Conservation (phyloP, 2,113 vertebrate genomes). For the Lophotis ruficrista region DNA sequence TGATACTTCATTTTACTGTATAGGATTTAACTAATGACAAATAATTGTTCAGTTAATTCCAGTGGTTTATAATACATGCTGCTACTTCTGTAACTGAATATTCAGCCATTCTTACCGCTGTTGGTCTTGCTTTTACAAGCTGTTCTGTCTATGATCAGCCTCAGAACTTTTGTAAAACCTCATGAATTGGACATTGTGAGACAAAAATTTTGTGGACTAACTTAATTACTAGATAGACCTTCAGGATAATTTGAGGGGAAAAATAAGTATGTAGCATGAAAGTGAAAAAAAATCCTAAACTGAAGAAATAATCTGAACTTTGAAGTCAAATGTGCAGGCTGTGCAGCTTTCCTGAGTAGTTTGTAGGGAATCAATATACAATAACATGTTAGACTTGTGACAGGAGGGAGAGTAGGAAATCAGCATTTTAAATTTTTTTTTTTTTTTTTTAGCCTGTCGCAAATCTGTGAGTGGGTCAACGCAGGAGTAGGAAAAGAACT, state of each 20-base stretch:
- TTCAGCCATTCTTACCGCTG: background rate
- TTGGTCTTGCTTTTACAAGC: background rate
- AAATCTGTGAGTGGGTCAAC: background rate
- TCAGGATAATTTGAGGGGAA: background rate
- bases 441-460: background rate
- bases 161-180: background rate
- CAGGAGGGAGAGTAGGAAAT: background rate
- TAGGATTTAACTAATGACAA: background rate
- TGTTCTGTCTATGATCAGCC: background rate
- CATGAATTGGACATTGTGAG: background rate
- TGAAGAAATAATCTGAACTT: background rate
- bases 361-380: background rate
- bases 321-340: background rate
- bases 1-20: background rate
- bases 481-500: background rate
- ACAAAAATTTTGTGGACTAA: background rate
- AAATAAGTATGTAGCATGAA: background rate
- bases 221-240: background rate
- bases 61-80: background rate
- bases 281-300: background rate
- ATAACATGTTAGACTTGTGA: background rate
- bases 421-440: too few relatives aligned
- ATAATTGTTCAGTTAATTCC: background rate
- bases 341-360: background rate
- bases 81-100: background rate